phyloP scores from a whole-genome alignment of 2,888 invertebrate genomes.

The Horisme vitalbata region DNA sequence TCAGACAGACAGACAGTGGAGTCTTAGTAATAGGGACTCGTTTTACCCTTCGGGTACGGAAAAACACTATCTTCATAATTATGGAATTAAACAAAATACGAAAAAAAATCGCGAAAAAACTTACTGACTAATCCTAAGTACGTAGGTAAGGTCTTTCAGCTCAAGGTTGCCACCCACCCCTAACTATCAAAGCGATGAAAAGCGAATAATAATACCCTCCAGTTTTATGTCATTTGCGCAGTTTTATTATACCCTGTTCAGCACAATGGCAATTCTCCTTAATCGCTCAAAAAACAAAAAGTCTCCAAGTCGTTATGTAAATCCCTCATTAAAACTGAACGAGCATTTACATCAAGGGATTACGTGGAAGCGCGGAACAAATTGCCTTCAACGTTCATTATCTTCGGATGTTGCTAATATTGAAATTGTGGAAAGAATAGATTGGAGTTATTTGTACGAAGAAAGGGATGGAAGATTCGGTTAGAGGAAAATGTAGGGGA shows the following conservation, averaged over 20 bases:
- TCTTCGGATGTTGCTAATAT: conserved; percentile 17
- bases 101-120: too few species aligned
- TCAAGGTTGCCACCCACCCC: too few species aligned
- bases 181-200: too few species aligned
- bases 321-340: conserved; percentile 29
- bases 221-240: too few species aligned
- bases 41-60: too few species aligned
- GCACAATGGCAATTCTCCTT: conserved; percentile 9
- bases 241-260: conserved; percentile 1
- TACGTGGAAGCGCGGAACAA: conserved; percentile 29
- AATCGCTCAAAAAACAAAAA: conserved; percentile 14
- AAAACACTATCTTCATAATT: too few species aligned
- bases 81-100: too few species aligned
- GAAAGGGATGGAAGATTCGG: not conserved
- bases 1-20: too few species aligned
- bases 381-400: conserved; percentile 33
- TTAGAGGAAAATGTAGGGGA: not conserved
- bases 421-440: conserved; percentile 7
- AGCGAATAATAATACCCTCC: too few species aligned
- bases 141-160: too few species aligned
- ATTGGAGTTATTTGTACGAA: not conserved
- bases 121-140: too few species aligned
- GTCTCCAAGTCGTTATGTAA: conserved; percentile 23
- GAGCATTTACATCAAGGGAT: conserved; percentile 34
- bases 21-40: too few species aligned